Conservation (phyloP, 1,140 invertebrate species). For the Branchinecta lindahli region DNA sequence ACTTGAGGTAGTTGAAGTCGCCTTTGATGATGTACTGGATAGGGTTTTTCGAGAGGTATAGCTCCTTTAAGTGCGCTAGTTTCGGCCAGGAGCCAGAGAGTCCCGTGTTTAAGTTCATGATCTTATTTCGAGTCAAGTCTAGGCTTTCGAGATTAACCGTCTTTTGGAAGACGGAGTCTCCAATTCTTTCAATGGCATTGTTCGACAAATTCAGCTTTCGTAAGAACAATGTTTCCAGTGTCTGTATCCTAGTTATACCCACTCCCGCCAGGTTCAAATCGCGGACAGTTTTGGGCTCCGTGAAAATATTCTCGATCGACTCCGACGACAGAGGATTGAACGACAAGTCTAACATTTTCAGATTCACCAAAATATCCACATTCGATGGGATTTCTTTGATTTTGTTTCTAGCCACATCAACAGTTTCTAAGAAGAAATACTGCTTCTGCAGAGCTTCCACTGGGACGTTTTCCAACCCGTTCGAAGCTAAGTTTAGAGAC, state of each 20-base stretch:
- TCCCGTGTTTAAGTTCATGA: conserved; percentile 39
- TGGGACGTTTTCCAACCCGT: conserved; percentile 60
- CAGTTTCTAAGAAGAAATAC: conserved; percentile 55
- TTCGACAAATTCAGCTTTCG: conserved; percentile 59
- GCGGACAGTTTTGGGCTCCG: conserved; percentile 71
- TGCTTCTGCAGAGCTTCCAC: conserved; percentile 59
- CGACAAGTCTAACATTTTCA: conserved; percentile 69
- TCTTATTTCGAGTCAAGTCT: conserved; percentile 57
- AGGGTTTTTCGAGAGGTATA: conserved; percentile 65
- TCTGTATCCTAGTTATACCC: conserved; percentile 44
- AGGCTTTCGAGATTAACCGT: conserved; percentile 58
- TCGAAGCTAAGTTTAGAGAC: conserved; percentile 58
- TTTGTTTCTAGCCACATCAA: conserved; percentile 62
- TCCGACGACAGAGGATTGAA: conserved; percentile 61
- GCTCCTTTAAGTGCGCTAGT: conserved; percentile 44
- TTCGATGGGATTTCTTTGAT: conserved; percentile 61
- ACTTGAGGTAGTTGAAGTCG: conserved; percentile 50
- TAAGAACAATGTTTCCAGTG: conserved; percentile 74
- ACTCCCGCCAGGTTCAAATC: conserved; percentile 63
- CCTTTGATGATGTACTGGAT: conserved; percentile 50
- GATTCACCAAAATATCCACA: conserved; percentile 66
- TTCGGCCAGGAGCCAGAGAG: conserved; percentile 43
- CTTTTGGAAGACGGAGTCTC: conserved; percentile 47
- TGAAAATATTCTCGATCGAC: conserved; percentile 55
- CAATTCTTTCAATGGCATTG: conserved; percentile 51